Conservation (phyloP, 1,140 invertebrate genomes). For the Acromyrmex echinatior region DNA sequence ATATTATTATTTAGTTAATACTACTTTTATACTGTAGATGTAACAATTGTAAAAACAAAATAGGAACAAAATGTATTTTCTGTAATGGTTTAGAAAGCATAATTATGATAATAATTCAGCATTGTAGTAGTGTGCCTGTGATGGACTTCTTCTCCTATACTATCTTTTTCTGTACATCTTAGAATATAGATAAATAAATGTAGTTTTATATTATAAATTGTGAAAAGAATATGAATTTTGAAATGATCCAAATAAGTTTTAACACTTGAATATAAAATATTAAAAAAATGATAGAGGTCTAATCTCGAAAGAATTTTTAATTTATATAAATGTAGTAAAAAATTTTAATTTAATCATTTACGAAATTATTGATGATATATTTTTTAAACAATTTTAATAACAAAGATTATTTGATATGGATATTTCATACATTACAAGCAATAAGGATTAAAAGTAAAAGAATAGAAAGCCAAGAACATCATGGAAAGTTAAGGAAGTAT, state of each 20-base stretch:
- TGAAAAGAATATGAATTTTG: not conserved
- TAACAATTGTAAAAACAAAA: conserved; percentile 77
- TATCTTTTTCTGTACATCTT: conserved; percentile 30
- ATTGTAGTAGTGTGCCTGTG: conserved; percentile 34
- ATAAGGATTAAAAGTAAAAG: not conserved
- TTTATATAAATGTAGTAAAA: not conserved
- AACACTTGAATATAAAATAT: not conserved
- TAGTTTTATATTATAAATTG: conserved; percentile 17
- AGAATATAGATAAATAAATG: conserved; percentile 36
- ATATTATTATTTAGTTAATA: conserved; percentile 80
- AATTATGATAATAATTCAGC: conserved; percentile 11
- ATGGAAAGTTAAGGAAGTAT: too few species aligned
- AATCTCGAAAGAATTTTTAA: not conserved
- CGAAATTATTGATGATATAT: not conserved
- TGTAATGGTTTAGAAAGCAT: conserved; percentile 14
- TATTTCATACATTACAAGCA: not conserved
- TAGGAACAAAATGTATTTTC: conserved; percentile 62
- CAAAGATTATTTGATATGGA: not conserved
- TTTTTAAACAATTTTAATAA: not conserved
- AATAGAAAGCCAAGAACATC: not conserved
- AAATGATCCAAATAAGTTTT: not conserved
- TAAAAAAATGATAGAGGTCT: not conserved
- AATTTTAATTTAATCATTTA: not conserved
- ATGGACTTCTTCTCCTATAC: conserved; percentile 4
- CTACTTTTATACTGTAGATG: conserved; percentile 81